These are phyloP conservation scores for Gymnoscopelus braueri DNA, from an alignment of 2,797 vertebrate genomes.

Conservation along the genomic window DNA sequence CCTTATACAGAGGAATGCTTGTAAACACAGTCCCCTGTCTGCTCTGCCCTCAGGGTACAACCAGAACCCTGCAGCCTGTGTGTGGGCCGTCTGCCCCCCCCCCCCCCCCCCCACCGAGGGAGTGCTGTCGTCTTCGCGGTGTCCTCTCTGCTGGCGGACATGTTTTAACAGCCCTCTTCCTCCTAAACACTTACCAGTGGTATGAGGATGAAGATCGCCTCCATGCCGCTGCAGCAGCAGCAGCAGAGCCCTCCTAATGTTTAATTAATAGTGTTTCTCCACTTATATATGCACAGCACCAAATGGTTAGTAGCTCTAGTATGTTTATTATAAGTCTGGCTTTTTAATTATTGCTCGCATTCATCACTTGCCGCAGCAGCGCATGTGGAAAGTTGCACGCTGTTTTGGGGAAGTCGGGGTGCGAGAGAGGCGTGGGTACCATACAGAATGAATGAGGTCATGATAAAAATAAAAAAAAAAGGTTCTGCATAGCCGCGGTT, in stretches of 20 bases:
- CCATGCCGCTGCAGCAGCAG: slow-evolving; percentile 16
- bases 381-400: slow-evolving; percentile 32
- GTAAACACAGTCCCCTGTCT: slow-evolving; percentile 51
- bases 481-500: slow-evolving; percentile 43
- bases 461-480: slow-evolving; percentile 35
- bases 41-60: slow-evolving; percentile 45
- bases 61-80: slow-evolving; percentile 67
- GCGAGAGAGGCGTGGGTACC: slow-evolving; percentile 13
- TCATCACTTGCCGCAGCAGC: slow-evolving; percentile 27
- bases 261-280: slow-evolving; percentile 70
- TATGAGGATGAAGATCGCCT: slow-evolving; percentile 26
- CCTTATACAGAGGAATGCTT: slow-evolving; percentile 51
- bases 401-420: slow-evolving; percentile 26
- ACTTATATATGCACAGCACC: slow-evolving; percentile 56
- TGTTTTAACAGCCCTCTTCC: slow-evolving; percentile 68
- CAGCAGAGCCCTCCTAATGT: slow-evolving; percentile 26
- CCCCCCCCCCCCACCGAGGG: slow-evolving; percentile 41
- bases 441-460: slow-evolving; percentile 17
- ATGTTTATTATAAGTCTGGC: slow-evolving; percentile 59
- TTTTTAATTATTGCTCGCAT: slow-evolving; percentile 49
- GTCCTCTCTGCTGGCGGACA: slow-evolving; percentile 61
- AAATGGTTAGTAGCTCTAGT: slow-evolving; percentile 47
- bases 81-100: slow-evolving; percentile 34
- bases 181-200: slow-evolving; percentile 59
- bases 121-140: slow-evolving; percentile 1